Evolutionary conservation across 2,888 invertebrate genomes (phyloP).

Genomic region (Gibbula magus): DNA sequence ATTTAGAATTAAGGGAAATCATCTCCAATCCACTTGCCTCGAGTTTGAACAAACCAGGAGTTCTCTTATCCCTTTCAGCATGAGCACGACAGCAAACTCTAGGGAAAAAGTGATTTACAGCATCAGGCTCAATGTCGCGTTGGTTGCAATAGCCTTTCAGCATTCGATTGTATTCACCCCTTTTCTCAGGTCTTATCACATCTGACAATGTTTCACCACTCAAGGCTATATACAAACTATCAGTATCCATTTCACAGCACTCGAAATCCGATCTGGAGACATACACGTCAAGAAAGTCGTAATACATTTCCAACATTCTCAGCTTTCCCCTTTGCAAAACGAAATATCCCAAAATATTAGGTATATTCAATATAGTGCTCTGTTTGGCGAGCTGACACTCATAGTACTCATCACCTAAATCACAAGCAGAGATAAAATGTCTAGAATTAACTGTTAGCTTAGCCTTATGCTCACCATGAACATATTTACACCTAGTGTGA

Average conservation of each 20-base stretch:
- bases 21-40: neutral
- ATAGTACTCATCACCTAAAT: neutral
- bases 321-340: neutral
- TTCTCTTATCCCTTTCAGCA: neutral
- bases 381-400: neutral
- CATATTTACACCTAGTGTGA: neutral
- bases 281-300: neutral
- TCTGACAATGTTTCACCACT: neutral
- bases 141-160: neutral
- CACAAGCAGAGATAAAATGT: neutral
- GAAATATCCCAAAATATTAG: neutral
- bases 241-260: neutral
- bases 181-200: neutral
- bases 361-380: neutral
- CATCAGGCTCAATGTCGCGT: neutral
- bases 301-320: neutral
- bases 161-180: neutral
- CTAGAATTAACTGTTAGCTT: neutral
- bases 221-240: neutral
- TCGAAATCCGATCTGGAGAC: neutral
- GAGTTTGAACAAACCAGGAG: conserved; percentile 6
- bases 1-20: neutral
- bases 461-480: neutral
- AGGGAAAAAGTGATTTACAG: neutral
- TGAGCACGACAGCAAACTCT: neutral